phyloP scores from a whole-genome alignment of 2,888 invertebrate species.

The Anthoptus insignis region DNA sequence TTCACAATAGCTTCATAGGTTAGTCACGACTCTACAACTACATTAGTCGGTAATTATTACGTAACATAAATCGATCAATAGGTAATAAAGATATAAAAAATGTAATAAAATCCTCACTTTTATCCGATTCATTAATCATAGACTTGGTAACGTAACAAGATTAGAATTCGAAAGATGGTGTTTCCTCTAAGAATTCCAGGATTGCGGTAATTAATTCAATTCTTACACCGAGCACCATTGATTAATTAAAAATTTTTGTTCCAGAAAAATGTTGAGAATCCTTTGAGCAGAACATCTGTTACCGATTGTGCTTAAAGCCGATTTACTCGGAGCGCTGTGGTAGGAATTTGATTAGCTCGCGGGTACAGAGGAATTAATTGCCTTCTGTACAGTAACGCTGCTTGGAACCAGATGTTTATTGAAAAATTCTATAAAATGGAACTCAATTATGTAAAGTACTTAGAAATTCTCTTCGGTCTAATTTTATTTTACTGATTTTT shows the following conservation, averaged over 20 bases:
- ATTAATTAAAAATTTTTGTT: slow-evolving; percentile 14
- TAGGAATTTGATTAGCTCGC: slow-evolving; percentile 22
- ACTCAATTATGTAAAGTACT: background rate
- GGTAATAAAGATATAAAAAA: no score
- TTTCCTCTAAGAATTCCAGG: background rate
- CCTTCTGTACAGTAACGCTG: slow-evolving; percentile 2
- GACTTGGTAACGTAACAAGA: no score
- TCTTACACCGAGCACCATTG: background rate
- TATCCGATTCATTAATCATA: no score
- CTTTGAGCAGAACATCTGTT: slow-evolving; percentile 19
- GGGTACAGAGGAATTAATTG: slow-evolving; percentile 13
- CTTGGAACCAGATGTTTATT: background rate
- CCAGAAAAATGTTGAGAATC: slow-evolving; percentile 4
- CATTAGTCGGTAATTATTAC: no score
- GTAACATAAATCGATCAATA: no score
- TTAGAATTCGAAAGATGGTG: background rate
- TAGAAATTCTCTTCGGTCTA: no score
- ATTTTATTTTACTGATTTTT: no score
- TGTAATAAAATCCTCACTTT: no score
- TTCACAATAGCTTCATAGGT: no score
- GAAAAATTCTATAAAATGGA: background rate
- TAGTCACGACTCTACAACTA: no score
- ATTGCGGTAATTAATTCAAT: slow-evolving; percentile 1
- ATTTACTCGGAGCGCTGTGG: slow-evolving; percentile 13
- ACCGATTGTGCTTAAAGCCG: slow-evolving; percentile 21